phyloP scores from a whole-genome alignment of 2,113 vertebrate species.

The Oryzias melastigma region DNA sequence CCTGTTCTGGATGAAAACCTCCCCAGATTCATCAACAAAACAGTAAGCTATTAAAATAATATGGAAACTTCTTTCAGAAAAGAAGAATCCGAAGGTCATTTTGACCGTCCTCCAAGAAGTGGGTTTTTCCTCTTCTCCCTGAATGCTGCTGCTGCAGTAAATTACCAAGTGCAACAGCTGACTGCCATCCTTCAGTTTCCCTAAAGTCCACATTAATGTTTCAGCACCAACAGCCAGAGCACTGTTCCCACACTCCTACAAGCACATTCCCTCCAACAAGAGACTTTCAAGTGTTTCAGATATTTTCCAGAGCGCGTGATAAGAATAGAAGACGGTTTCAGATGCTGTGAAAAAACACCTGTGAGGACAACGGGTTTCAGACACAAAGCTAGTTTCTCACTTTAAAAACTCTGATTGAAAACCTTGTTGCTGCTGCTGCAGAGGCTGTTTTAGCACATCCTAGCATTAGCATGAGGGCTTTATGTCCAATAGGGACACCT shows the following conservation, averaged over 20 bases:
- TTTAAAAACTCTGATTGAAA: slow-evolving; percentile 1
- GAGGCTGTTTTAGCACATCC: too few species aligned
- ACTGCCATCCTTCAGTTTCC: slow-evolving; percentile 47
- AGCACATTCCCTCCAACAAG: slow-evolving; percentile 40
- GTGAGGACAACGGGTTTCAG: background rate
- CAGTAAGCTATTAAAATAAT: slow-evolving; percentile 74
- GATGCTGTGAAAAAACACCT: background rate
- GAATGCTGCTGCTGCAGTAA: slow-evolving; percentile 10
- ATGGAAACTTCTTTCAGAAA: too few species aligned
- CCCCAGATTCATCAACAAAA: slow-evolving; percentile 85
- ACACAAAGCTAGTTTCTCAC: background rate
- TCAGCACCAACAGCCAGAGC: slow-evolving; percentile 22
- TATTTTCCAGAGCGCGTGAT: slow-evolving; percentile 21
- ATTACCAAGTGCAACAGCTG: slow-evolving; percentile 63
- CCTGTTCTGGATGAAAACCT: slow-evolving; percentile 86
- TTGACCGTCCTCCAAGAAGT: slow-evolving; percentile 6
- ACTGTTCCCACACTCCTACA: slow-evolving; percentile 65
- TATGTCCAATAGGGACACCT: too few species aligned
- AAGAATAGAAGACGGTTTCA: slow-evolving; percentile 5
- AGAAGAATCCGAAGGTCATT: slow-evolving; percentile 7
- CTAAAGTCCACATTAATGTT: slow-evolving; percentile 23
- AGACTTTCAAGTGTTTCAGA: slow-evolving; percentile 28
- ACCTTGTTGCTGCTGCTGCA: background rate
- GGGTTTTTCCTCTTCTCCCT: slow-evolving; percentile 17
- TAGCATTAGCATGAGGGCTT: too few species aligned